Evolutionary conservation across 1,140 invertebrate genomes (phyloP).

Genomic region (Zaprionus vittiger): DNA sequence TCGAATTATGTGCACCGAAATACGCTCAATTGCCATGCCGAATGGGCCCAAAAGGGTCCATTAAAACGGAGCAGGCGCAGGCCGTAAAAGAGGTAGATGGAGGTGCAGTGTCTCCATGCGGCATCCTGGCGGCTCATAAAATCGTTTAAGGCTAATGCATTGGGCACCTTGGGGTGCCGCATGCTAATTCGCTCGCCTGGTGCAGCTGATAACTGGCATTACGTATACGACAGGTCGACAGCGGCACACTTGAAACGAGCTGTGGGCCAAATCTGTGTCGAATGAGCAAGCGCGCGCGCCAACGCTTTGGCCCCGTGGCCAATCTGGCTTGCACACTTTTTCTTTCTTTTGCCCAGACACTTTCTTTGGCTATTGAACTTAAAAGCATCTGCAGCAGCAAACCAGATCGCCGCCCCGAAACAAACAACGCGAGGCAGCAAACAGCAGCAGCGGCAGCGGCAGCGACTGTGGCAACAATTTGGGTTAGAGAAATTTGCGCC

Average conservation of each 20-base stretch:
- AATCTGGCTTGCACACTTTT: constrained; percentile 64
- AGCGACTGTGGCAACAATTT: constrained; percentile 62
- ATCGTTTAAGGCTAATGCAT: constrained; percentile 36
- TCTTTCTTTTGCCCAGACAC: constrained; percentile 73
- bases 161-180: constrained; percentile 9
- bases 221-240: constrained; percentile 59
- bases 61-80: constrained; percentile 12
- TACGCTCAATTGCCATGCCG: constrained; percentile 56
- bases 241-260: not conserved
- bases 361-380: constrained; percentile 81
- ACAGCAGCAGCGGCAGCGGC: not conserved
- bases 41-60: constrained; percentile 46
- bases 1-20: constrained; percentile 53
- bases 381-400: constrained; percentile 62
- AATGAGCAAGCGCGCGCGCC: not conserved
- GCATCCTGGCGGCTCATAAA: constrained; percentile 38
- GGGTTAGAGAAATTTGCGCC: constrained; percentile 81
- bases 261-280: constrained; percentile 54
- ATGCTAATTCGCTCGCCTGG: constrained; percentile 45
- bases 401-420: constrained; percentile 8
- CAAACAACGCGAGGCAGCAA: constrained; percentile 7
- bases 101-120: not conserved
- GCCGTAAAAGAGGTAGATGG: not conserved
- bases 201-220: constrained; percentile 64
- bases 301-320: constrained; percentile 27